Evolutionary conservation across 2,888 invertebrate species (phyloP).

Genomic region (Nemoura dubitans): DNA sequence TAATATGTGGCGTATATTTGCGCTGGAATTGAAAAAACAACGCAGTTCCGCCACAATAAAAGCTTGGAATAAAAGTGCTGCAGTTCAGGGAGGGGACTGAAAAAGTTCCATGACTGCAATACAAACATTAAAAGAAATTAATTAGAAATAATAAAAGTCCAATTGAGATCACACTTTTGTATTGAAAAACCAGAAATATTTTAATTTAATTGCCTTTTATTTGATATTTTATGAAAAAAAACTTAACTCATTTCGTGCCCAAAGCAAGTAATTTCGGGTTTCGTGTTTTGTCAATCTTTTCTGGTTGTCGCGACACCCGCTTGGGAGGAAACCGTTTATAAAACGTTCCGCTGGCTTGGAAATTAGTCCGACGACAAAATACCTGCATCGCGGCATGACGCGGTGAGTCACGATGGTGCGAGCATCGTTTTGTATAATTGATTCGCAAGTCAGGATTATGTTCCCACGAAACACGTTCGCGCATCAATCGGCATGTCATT

Average conservation of each 20-base stretch:
- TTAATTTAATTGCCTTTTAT: too few relatives aligned
- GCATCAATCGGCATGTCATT: constrained; percentile 12
- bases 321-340: too few relatives aligned
- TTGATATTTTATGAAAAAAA: too few relatives aligned
- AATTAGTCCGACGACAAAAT: not conserved
- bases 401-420: not conserved
- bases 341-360: not conserved
- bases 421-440: not conserved
- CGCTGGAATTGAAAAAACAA: not conserved
- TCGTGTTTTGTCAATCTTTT: too few relatives aligned
- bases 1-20: not conserved
- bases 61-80: not conserved
- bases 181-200: too few relatives aligned
- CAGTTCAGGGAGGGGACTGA: not conserved
- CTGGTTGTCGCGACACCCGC: too few relatives aligned
- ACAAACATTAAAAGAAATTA: too few relatives aligned
- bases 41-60: not conserved
- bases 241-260: too few relatives aligned
- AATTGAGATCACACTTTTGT: too few relatives aligned
- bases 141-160: too few relatives aligned
- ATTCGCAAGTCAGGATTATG: not conserved
- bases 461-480: not conserved
- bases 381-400: not conserved
- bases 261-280: too few relatives aligned
- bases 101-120: not conserved